phyloP scores from a whole-genome alignment of 1,140 invertebrate genomes.

The Nasonia vitripennis region DNA sequence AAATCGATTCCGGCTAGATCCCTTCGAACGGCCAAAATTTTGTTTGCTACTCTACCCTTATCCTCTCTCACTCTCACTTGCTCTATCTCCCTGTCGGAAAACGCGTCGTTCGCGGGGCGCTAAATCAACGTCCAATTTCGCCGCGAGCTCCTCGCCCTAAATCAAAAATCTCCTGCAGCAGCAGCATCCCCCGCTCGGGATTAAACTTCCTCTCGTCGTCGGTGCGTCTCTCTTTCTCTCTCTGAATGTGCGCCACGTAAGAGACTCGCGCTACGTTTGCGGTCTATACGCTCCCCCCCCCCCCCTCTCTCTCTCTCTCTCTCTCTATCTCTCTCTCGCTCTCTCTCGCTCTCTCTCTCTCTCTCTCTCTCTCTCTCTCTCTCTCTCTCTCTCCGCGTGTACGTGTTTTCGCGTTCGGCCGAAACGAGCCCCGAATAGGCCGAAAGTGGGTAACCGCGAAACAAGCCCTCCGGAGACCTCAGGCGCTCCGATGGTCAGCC shows the following conservation, averaged over 20 bases:
- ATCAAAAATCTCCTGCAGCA: conserved; percentile 30
- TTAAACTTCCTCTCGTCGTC: conserved; percentile 15
- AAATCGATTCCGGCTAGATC: conserved; percentile 23
- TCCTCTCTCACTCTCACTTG: background rate
- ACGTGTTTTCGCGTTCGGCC: conserved; percentile 3
- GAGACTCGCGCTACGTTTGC: conserved; percentile 16
- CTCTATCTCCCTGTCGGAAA: background rate
- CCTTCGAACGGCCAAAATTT: conserved; percentile 27
- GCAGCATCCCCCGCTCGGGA: background rate
- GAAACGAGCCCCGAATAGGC: conserved; percentile 27
- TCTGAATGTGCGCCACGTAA: conserved; percentile 24
- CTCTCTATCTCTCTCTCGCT: too few species aligned
- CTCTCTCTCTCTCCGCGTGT: background rate
- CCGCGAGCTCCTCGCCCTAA: conserved; percentile 15
- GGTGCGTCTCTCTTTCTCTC: background rate
- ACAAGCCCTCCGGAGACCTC: conserved; percentile 46
- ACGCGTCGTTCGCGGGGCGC: background rate
- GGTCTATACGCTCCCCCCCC: background rate
- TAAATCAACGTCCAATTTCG: conserved; percentile 40
- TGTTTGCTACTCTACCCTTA: conserved; percentile 3
- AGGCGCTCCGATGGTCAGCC: conserved; percentile 47
- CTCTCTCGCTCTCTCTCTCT: too few species aligned
- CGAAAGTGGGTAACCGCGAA: conserved; percentile 58
- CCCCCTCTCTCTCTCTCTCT: too few species aligned
- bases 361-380: too few species aligned